A percentile compares a stretch with the other conserved stretches of the same genome.
Evolutionary conservation across 2,797 vertebrate genomes (phyloP).

Genomic region (Anabas testudineus): DNA sequence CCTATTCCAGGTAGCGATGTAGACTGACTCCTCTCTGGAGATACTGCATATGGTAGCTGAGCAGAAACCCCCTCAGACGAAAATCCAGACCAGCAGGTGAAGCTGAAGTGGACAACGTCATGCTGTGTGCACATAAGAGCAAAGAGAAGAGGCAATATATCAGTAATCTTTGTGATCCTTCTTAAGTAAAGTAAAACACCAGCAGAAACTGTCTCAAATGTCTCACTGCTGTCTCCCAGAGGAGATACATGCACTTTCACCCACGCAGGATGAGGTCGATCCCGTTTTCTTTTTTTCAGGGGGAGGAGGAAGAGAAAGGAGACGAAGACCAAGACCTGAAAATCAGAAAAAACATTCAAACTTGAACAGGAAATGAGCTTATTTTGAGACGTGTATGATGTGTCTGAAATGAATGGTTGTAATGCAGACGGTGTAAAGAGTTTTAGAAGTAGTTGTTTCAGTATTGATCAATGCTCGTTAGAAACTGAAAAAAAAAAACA

Average conservation of each 20-base stretch:
- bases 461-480: too few relatives aligned
- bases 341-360: too few relatives aligned
- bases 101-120: not conserved
- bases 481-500: too few relatives aligned
- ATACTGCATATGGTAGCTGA: slow-evolving; percentile 31
- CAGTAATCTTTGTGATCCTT: slow-evolving; percentile 7
- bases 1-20: slow-evolving; percentile 48
- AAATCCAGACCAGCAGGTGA: slow-evolving; percentile 6
- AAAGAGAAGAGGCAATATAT: not conserved
- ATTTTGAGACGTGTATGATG: too few relatives aligned
- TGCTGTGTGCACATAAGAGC: not conserved
- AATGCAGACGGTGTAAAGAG: too few relatives aligned
- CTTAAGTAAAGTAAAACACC: slow-evolving; percentile 7
- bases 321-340: too few relatives aligned
- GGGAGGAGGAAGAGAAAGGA: too few relatives aligned
- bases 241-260: slow-evolving; percentile 17
- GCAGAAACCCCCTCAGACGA: slow-evolving; percentile 36
- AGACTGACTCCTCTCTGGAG: slow-evolving; percentile 48
- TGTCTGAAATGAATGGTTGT: too few relatives aligned
- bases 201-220: too few relatives aligned
- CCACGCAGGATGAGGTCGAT: slow-evolving; percentile 10
- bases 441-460: too few relatives aligned
- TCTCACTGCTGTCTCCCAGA: slow-evolving; percentile 15
- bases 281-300: too few relatives aligned
- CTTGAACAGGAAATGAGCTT: too few relatives aligned